phyloP scores from a whole-genome alignment of 1,140 invertebrate genomes.

The Scaptomyza graminum region DNA sequence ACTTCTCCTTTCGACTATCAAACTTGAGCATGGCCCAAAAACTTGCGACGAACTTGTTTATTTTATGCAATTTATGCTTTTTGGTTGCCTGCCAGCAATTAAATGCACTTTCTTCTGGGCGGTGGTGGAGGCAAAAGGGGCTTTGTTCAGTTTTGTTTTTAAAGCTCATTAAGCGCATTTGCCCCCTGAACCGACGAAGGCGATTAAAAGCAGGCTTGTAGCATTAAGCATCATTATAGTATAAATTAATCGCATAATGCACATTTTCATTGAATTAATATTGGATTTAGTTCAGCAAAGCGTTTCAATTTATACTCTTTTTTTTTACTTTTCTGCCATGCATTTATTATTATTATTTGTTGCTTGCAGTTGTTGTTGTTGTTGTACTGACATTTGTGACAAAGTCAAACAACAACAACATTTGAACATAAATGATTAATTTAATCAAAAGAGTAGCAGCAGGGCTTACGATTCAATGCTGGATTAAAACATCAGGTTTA shows the following conservation, averaged over 20 bases:
- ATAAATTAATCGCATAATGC: conserved; percentile 69
- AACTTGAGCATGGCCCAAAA: conserved; percentile 12
- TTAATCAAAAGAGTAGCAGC: conserved; percentile 49
- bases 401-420: conserved; percentile 62
- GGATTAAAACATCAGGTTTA: conserved; percentile 67
- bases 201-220: conserved; percentile 52
- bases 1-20: neutral
- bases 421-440: conserved; percentile 63
- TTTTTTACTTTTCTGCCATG: neutral
- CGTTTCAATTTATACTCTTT: conserved; percentile 31
- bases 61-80: conserved; percentile 29
- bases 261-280: conserved; percentile 74
- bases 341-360: conserved; percentile 7
- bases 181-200: conserved; percentile 37
- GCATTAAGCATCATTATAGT: conserved; percentile 45
- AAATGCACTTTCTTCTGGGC: conserved; percentile 22
- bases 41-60: conserved; percentile 19
- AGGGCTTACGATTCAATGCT: conserved; percentile 54
- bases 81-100: conserved; percentile 6
- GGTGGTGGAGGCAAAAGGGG: too few relatives aligned
- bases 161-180: conserved; percentile 70
- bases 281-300: conserved; percentile 55
- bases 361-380: neutral
- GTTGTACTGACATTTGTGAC: conserved; percentile 12
- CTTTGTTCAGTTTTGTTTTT: conserved; percentile 45